These are phyloP conservation scores for Tinamus major DNA, from an alignment of 2,797 vertebrate species.

Conservation along the genomic window DNA sequence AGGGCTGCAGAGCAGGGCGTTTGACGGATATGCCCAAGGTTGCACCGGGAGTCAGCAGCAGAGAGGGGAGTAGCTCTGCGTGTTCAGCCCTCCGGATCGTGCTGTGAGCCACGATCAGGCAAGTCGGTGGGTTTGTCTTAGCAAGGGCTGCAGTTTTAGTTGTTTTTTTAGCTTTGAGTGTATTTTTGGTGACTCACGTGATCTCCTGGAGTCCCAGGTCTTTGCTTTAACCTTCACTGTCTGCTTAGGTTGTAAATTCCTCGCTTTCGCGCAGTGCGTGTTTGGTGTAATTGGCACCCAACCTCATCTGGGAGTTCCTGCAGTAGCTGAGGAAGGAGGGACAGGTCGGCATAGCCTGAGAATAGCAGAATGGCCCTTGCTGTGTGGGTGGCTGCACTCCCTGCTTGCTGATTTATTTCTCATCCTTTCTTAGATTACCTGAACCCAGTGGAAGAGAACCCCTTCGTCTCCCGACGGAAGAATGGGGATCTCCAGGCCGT, in stretches of 20 bases:
- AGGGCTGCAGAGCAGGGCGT: not conserved
- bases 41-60: not conserved
- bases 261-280: not conserved
- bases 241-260: not conserved
- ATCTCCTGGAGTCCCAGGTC: not conserved
- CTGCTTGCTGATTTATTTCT: not conserved
- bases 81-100: not conserved
- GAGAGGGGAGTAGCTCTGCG: accelerated
- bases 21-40: not conserved
- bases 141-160: not conserved
- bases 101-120: not conserved
- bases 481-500: constrained; percentile 92
- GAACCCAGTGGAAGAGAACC: constrained; percentile 96
- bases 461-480: constrained; percentile 92
- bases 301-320: not conserved
- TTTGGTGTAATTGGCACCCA: not conserved
- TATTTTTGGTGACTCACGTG: not conserved
- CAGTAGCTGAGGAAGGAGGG: not conserved
- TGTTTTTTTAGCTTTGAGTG: not conserved
- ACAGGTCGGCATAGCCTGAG: not conserved
- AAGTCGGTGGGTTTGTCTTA: not conserved
- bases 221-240: not conserved
- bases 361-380: accelerated
- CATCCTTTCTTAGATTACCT: constrained; percentile 86
- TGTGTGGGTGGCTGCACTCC: accelerated